Evolutionary conservation across 2,888 invertebrate species (phyloP).

Genomic region (Leucophenga montana): DNA sequence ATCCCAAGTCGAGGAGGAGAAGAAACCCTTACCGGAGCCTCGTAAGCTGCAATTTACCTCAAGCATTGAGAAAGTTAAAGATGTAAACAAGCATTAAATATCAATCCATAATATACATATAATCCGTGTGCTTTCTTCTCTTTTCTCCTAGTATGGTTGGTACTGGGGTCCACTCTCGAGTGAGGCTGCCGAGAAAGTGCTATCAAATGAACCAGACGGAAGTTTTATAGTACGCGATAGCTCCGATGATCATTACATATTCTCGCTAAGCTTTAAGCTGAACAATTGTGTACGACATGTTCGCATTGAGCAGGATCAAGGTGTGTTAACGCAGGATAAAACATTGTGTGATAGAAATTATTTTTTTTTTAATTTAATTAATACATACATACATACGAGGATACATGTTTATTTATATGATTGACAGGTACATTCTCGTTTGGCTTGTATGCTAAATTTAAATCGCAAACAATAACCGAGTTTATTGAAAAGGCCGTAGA

Average conservation of each 20-base stretch:
- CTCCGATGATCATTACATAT: conserved; percentile 95
- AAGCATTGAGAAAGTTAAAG: conserved; percentile 94
- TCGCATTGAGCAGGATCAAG: conserved; percentile 95
- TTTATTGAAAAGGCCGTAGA: conserved; percentile 96
- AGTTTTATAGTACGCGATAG: conserved; percentile 95
- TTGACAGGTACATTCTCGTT: conserved; percentile 93
- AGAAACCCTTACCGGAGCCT: conserved; percentile 64
- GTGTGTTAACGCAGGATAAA: conserved; percentile 74
- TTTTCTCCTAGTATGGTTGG: conserved; percentile 86
- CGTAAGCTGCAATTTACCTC: conserved; percentile 87
- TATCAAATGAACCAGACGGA: conserved; percentile 93
- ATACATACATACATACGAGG: neutral
- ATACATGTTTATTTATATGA: conserved; percentile 9
- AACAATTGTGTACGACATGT: conserved; percentile 92
- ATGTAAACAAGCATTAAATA: conserved; percentile 76
- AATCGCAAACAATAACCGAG: conserved; percentile 94
- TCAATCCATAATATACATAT: neutral
- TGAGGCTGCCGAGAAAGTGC: conserved; percentile 91
- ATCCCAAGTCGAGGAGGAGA: conserved; percentile 51
- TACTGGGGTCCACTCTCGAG: conserved; percentile 96
- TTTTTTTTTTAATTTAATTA: neutral
- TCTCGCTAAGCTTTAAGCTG: conserved; percentile 92
- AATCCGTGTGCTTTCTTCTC: neutral
- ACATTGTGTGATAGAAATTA: neutral
- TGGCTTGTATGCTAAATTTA: conserved; percentile 94